phyloP scores from a whole-genome alignment of 2,797 vertebrate genomes.

The Gobionotothen gibberifrons region DNA sequence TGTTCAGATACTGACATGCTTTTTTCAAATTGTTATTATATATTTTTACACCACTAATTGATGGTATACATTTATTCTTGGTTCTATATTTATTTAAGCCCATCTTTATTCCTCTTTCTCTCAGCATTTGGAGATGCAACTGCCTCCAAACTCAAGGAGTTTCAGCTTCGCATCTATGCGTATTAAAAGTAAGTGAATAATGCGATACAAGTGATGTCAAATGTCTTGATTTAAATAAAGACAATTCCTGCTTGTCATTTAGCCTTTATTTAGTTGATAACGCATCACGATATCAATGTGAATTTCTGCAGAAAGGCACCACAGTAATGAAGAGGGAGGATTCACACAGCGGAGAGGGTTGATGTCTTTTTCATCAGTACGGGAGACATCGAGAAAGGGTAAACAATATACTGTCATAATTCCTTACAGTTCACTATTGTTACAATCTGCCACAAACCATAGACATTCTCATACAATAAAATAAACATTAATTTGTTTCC shows the following conservation, averaged over 20 bases:
- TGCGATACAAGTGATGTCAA: background rate
- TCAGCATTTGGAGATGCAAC: slow-evolving; percentile 30
- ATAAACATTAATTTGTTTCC: background rate
- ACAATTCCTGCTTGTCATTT: background rate
- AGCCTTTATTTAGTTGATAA: background rate
- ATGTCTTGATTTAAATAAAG: background rate
- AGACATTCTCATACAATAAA: background rate
- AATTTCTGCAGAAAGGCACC: slow-evolving; percentile 50
- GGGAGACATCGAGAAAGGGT: slow-evolving; percentile 57
- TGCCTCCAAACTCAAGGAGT: slow-evolving; percentile 44
- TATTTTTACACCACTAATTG: background rate
- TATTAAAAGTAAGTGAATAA: slow-evolving; percentile 64
- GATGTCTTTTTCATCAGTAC: slow-evolving; percentile 67
- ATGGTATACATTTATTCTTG: background rate
- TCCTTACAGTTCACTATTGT: background rate
- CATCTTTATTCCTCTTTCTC: background rate
- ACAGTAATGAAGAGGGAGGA: slow-evolving; percentile 39
- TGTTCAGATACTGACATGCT: background rate
- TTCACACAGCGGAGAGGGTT: slow-evolving; percentile 46
- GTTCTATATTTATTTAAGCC: background rate
- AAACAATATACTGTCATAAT: background rate
- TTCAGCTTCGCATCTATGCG: slow-evolving; percentile 74
- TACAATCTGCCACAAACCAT: background rate
- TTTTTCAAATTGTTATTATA: no score
- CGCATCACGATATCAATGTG: background rate